Evolutionary conservation across 2,113 vertebrate genomes (phyloP).

Genomic region (Eptatretus burgeri): DNA sequence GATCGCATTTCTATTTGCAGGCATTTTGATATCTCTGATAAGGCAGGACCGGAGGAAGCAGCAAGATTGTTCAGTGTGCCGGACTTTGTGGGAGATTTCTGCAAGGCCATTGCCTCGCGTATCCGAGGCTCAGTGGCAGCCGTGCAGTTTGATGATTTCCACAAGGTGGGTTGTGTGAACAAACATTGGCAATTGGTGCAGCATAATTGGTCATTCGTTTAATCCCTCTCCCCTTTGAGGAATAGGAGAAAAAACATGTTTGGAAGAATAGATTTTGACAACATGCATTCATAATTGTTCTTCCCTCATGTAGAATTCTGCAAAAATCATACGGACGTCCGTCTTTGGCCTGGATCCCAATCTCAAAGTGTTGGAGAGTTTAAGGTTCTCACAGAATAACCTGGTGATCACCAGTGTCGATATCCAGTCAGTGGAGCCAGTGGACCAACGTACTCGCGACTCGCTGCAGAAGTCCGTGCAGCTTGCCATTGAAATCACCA

Average conservation of each 20-base stretch:
- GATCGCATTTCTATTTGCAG: slow-evolving; percentile 14
- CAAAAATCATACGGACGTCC: slow-evolving; percentile 40
- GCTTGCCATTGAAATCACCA: slow-evolving; percentile 66
- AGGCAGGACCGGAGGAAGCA: slow-evolving; percentile 6
- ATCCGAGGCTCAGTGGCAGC: slow-evolving; percentile 47
- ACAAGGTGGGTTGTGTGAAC: slow-evolving; percentile 23
- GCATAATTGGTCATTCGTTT: neutral
- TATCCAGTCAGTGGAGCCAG: slow-evolving; percentile 54
- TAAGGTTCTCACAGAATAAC: slow-evolving; percentile 32
- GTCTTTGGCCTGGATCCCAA: slow-evolving; percentile 48
- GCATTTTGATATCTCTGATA: slow-evolving; percentile 33
- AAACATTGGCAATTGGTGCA: no score
- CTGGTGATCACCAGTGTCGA: slow-evolving; percentile 55
- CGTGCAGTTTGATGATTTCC: slow-evolving; percentile 60
- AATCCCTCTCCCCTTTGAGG: neutral
- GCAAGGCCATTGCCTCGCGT: slow-evolving; percentile 46
- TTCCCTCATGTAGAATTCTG: slow-evolving; percentile 27
- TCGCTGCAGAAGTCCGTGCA: slow-evolving; percentile 56
- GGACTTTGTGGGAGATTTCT: slow-evolving; percentile 45
- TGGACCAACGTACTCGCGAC: slow-evolving; percentile 49
- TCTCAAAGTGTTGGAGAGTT: slow-evolving; percentile 18
- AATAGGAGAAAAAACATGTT: no score
- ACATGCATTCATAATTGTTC: neutral
- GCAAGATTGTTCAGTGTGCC: slow-evolving; percentile 37
- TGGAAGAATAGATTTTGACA: no score